Evolutionary conservation across 2,888 invertebrate species (phyloP), one percentile per base, ranked within the genome.

Genomic region (Nymphalis polychloros): DNA sequence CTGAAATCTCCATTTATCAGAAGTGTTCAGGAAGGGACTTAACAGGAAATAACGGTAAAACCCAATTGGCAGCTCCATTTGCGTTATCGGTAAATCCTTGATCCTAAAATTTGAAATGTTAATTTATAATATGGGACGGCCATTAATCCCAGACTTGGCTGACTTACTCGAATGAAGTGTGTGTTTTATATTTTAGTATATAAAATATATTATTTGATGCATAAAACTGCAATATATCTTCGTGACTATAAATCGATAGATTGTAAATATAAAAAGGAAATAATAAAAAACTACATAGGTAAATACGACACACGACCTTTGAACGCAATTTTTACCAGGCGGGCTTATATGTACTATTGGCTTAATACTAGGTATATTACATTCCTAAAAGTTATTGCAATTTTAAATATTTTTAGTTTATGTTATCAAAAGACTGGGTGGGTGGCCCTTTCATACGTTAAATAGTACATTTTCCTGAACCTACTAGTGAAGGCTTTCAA

Each of bases 61-160:
- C 66, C 61, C 71, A 71, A 71, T 72, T 64, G 71, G 69, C 71
- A 69, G 69, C 52, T 64, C 67, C 71, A 67, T 72, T 72, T 72
- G 63, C 69, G 69, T 59, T 72, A 72, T 72, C 69, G 64, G 17
- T 55, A 68, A 70, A 27, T 55, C 67, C 53, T 64, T 60, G 59
- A 68, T 76, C 73, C 75, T 70, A 63, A 75, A 76, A 75, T 77
- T 76, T 75, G 73, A 77, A 76, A 75, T 76, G 74, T 75, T 77
- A 77, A 77, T 77, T 73, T 74, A 71, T 74, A 73, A 73, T 70
- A 70, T 71, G 75, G 63, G 46, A 59, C 53, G 31, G 27, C 49
- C 69, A 62, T 59, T 72, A 72, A 67, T 66, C 55, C 68, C 31
- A 52, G 59, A 48, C 53, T 46, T 61, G 20, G 55, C 48, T 46